Evolutionary conservation across 2,797 vertebrate genomes (phyloP).

Genomic region (Chelon auratus): DNA sequence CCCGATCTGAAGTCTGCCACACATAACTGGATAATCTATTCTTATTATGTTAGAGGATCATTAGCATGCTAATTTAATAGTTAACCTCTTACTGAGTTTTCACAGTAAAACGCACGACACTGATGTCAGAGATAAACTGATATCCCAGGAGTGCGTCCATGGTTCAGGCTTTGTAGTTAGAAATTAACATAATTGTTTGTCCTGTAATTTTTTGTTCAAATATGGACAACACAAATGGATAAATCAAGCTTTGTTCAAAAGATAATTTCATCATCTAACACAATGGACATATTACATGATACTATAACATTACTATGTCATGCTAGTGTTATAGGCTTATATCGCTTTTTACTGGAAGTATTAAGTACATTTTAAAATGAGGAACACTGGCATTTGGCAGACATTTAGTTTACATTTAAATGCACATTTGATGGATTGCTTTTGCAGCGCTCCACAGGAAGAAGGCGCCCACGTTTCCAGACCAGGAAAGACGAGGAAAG

Average conservation of each 20-base stretch:
- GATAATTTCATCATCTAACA: background rate
- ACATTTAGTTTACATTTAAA: background rate
- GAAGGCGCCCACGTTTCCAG: conserved; percentile 19
- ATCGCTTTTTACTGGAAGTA: too few species aligned
- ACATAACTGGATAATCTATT: conserved; percentile 49
- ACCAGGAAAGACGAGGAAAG: conserved; percentile 22
- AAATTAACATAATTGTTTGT: conserved; percentile 41
- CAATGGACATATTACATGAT: background rate
- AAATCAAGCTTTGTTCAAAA: background rate
- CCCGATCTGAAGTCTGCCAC: conserved; percentile 25
- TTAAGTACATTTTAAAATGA: too few species aligned
- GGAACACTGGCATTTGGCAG: too few species aligned
- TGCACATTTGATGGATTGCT: conserved; percentile 1
- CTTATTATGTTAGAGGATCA: conserved; percentile 45
- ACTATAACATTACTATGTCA: background rate
- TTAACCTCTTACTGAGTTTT: conserved; percentile 51
- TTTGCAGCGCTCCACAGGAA: conserved; percentile 15
- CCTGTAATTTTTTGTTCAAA: conserved; percentile 14
- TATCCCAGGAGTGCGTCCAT: conserved; percentile 40
- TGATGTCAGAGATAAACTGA: conserved; percentile 53
- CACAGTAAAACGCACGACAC: conserved; percentile 38
- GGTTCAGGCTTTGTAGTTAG: conserved; percentile 15
- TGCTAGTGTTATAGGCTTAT: too few species aligned
- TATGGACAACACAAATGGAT: background rate
- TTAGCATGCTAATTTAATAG: conserved; percentile 57